Base-by-base conservation (phyloP, 2,113 vertebrate species). In the Oxyura jamaicensis region DNA sequence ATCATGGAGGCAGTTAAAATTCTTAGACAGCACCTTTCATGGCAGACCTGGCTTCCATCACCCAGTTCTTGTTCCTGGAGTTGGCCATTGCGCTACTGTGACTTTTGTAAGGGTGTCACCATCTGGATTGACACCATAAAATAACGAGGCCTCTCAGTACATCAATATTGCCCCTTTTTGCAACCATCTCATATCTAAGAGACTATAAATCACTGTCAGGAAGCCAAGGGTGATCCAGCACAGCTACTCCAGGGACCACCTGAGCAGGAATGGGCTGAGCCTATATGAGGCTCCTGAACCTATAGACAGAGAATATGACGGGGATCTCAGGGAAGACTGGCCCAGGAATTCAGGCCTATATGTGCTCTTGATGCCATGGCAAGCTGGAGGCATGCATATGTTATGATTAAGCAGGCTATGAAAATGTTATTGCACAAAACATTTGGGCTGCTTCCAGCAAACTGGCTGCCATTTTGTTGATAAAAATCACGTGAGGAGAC, bases 41-140 rank as follows among this genome's bases (percentile, higher is more conserved):
- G 25, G 39, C 29, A 58, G 17, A 29, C 3, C 1, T 52, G 3
- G 4, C 58, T 83, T 80, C 36, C n/a, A 59, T 13, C 6, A 15
- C 1, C 8, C 10, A 10, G 8, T 35, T 21, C 6, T 83, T 44
- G 3, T 36, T 89, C n/a, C 5, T 80, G 41, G 35, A 31, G 10
- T 41, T 39, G 6, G 33, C 1, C 19, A 42, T 4, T 88, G 21
- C 5, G 56, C 18, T 23, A 28, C 46, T 12, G 9, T 1, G 0
- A 63, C 36, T 10, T 53, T n/a, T 29, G 33, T 29, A 53, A 67
- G 12, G 6, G 33, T 77, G 53, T 33, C 23, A 28, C 13, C 4
- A 12, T 19, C 53, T 84, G 29, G 8, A 44, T 59, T 92, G 72
- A 22, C 5, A 44, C 7, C 28, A 35, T 39, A 29, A 84, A 81